These are phyloP conservation scores for Arctocebus calabarensis DNA, from an alignment of 2,797 vertebrate genomes.

Conservation along the genomic window DNA sequence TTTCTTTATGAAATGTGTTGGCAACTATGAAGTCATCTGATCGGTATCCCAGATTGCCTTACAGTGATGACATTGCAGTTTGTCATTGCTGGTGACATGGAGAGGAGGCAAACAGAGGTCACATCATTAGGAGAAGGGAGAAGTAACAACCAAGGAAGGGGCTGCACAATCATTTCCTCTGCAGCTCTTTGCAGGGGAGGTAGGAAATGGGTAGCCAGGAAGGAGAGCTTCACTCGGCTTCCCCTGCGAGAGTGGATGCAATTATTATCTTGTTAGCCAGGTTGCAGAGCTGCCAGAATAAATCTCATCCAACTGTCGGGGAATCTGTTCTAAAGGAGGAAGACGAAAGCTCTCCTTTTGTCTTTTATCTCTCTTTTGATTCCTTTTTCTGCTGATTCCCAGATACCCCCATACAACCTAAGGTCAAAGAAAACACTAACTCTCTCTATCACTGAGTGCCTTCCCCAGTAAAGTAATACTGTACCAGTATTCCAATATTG, in stretches of 20 bases:
- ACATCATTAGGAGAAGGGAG: slow-evolving; percentile 44
- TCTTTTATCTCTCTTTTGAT: slow-evolving; percentile 17
- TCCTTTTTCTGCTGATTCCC: neutral
- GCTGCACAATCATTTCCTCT: slow-evolving; percentile 52
- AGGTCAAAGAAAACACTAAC: neutral
- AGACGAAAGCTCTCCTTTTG: slow-evolving; percentile 1
- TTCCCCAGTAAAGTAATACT: neutral
- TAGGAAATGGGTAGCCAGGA: neutral
- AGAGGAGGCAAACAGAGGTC: slow-evolving; percentile 59
- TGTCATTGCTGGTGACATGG: neutral
- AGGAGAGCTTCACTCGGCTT: neutral
- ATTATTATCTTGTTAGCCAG: neutral
- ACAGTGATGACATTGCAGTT: neutral
- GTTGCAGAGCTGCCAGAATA: neutral
- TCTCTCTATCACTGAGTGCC: neutral
- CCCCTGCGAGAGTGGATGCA: neutral
- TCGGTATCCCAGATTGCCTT: slow-evolving; percentile 44
- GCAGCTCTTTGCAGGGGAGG: neutral
- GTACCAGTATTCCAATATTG: neutral
- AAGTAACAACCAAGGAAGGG: neutral
- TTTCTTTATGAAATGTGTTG: slow-evolving; percentile 61
- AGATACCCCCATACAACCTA: neutral
- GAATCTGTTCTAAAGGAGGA: slow-evolving; percentile 28
- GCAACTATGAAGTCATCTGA: slow-evolving; percentile 69
- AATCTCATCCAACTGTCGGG: slow-evolving; percentile 26